These are phyloP conservation scores for Strigops habroptila DNA, from an alignment of 2,113 vertebrate species.

Conservation along the genomic window DNA sequence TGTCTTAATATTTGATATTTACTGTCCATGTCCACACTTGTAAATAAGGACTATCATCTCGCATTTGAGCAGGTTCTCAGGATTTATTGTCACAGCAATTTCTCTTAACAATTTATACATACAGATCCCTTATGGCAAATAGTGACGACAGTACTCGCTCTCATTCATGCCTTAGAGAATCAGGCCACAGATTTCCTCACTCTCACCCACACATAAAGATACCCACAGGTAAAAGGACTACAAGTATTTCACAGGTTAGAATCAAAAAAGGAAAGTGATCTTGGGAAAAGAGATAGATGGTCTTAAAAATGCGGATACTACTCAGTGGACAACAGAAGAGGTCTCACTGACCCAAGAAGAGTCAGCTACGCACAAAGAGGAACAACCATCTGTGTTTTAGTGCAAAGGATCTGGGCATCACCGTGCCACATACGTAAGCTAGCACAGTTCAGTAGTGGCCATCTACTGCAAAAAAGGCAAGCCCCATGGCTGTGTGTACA, in stretches of 20 bases:
- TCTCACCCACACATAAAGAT: not conserved
- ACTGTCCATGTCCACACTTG: not conserved
- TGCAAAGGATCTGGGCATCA: not conserved
- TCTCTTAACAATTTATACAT: slow-evolving; percentile 8
- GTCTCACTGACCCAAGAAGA: not conserved
- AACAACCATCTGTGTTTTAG: not conserved
- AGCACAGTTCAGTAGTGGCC: not conserved
- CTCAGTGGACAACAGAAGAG: not conserved
- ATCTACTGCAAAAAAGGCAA: not conserved
- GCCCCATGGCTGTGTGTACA: not conserved
- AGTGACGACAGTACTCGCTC: not conserved
- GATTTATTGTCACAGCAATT: not conserved
- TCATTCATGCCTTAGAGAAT: not conserved
- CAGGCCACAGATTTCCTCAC: not conserved
- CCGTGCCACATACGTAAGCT: not conserved
- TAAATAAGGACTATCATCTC: slow-evolving; percentile 30
- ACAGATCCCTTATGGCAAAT: not conserved
- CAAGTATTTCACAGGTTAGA: not conserved
- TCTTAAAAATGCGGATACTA: not conserved
- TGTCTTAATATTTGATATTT: slow-evolving; percentile 43
- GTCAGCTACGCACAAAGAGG: not conserved
- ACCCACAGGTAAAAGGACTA: not conserved
- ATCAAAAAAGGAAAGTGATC: not conserved
- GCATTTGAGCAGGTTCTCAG: not conserved
- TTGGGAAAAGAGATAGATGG: not conserved